phyloP scores from a whole-genome alignment of 2,113 vertebrate genomes.

The Dasyornis broadbenti region DNA sequence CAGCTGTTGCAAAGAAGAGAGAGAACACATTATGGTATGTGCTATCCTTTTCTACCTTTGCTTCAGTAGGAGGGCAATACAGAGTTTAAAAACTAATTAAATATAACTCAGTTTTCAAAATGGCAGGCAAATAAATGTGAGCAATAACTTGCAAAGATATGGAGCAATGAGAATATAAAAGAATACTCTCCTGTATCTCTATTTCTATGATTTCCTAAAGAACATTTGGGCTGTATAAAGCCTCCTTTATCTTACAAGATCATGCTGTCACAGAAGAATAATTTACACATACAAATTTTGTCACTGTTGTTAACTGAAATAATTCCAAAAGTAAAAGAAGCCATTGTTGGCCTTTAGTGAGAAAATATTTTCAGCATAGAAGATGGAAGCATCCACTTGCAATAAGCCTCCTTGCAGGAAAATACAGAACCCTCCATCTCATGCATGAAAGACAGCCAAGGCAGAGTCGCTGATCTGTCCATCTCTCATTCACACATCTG shows the following conservation, averaged over 20 bases:
- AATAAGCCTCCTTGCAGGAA: neutral
- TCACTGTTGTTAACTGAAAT: neutral
- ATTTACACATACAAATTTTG: neutral
- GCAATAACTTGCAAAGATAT: neutral
- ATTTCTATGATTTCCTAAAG: neutral
- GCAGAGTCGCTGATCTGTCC: neutral
- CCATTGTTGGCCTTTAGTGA: neutral
- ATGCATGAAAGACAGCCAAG: neutral
- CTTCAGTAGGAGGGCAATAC: neutral
- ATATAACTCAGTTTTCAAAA: neutral
- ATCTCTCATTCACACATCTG: neutral
- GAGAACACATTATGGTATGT: neutral
- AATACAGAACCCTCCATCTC: neutral
- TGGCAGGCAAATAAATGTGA: neutral
- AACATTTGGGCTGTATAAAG: neutral
- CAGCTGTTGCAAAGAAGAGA: neutral
- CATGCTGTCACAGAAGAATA: neutral
- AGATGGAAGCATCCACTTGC: rapidly evolving
- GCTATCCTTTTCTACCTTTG: neutral
- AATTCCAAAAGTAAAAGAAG: neutral
- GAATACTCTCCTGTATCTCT: neutral
- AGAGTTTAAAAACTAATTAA: neutral
- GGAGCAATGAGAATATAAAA: neutral
- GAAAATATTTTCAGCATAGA: neutral
- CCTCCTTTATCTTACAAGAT: neutral